Percentiles rank a stretch among this genome's conserved stretches.
phyloP scores from a whole-genome alignment of 1,140 invertebrate genomes.

The Heliconius congener region DNA sequence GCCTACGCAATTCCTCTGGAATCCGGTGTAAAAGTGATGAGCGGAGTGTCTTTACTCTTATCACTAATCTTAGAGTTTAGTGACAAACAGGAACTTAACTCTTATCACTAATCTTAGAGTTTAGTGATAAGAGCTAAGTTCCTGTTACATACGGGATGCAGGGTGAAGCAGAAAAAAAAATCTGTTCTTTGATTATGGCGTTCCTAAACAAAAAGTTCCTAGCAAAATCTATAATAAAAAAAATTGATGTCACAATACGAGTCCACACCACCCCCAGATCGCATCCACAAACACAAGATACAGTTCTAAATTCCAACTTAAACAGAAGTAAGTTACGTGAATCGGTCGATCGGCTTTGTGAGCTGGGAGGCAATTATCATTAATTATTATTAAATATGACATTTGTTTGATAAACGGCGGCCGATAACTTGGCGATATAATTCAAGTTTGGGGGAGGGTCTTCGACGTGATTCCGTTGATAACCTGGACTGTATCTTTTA shows the following conservation, averaged over 20 bases:
- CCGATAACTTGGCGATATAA: constrained; percentile 78
- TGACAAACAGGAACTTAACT: too few relatives aligned
- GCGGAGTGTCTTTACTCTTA: too few relatives aligned
- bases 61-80: too few relatives aligned
- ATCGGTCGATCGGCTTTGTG: constrained; percentile 78
- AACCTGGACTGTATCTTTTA: constrained; percentile 14
- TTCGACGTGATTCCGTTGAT: constrained; percentile 27
- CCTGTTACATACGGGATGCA: too few relatives aligned
- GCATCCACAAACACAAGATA: constrained; percentile 70
- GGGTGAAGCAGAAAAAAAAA: too few relatives aligned
- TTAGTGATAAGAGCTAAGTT: too few relatives aligned
- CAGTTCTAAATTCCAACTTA: constrained; percentile 79
- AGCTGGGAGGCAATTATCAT: constrained; percentile 79
- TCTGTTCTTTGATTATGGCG: too few relatives aligned
- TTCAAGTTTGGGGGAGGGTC: constrained; percentile 54
- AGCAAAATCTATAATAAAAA: background rate
- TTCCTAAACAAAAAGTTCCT: too few relatives aligned
- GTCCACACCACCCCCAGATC: constrained; percentile 45
- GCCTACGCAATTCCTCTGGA: too few relatives aligned
- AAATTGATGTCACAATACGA: constrained; percentile 16
- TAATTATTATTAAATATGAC: constrained; percentile 81
- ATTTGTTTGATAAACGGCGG: constrained; percentile 69
- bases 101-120: too few relatives aligned
- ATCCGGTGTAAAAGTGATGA: too few relatives aligned
- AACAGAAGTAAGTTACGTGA: constrained; percentile 77